Evolutionary conservation across 2,888 invertebrate genomes (phyloP).

Genomic region (Reticulitermes lucifugus): DNA sequence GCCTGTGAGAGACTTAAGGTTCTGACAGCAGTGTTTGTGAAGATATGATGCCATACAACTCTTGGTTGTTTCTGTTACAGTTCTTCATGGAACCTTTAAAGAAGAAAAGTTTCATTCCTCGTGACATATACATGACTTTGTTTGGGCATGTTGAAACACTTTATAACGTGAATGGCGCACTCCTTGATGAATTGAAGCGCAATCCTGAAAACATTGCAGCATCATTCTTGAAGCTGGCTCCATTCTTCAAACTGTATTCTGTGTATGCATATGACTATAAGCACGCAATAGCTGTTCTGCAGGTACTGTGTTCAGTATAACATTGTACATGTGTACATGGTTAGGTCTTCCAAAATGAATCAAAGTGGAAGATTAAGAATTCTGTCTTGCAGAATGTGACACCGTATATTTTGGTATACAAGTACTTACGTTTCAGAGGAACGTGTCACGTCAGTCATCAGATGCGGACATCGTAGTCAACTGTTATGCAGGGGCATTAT

Average conservation of each 20-base stretch:
- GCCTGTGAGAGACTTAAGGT: too few relatives aligned
- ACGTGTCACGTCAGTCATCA: too few relatives aligned
- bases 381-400: too few relatives aligned
- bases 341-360: background rate
- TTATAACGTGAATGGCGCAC: slow-evolving; percentile 72
- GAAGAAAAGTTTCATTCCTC: slow-evolving; percentile 66
- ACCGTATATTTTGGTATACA: too few relatives aligned
- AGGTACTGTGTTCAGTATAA: slow-evolving; percentile 63
- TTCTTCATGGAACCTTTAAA: slow-evolving; percentile 73
- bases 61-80: slow-evolving; percentile 55
- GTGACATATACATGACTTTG: slow-evolving; percentile 66
- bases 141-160: slow-evolving; percentile 75
- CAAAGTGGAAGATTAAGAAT: too few relatives aligned
- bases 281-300: slow-evolving; percentile 70
- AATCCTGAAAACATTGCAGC: slow-evolving; percentile 71
- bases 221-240: slow-evolving; percentile 78
- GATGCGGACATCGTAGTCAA: too few relatives aligned
- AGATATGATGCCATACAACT: too few relatives aligned
- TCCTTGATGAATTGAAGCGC: slow-evolving; percentile 69
- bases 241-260: slow-evolving; percentile 82
- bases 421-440: too few relatives aligned
- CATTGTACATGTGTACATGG: background rate
- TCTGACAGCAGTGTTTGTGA: too few relatives aligned
- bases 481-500: too few relatives aligned
- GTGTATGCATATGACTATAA: slow-evolving; percentile 82